Percentiles rank a stretch among this genome's conserved stretches.
Conservation (phyloP, 2,797 vertebrate genomes). For the Steatocranus sp. region DNA sequence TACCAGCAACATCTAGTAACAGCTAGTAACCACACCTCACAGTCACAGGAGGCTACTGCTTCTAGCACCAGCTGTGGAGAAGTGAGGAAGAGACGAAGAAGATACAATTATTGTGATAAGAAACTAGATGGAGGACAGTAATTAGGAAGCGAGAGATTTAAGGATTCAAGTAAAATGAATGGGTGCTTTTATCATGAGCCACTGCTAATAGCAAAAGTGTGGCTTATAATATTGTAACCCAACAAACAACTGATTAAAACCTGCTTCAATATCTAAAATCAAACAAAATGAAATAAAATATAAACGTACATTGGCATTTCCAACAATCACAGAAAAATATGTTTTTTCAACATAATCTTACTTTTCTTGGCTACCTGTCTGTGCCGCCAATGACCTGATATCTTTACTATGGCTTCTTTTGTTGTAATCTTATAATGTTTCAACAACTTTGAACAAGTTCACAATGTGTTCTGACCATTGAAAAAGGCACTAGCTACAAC, state of each 20-base stretch:
- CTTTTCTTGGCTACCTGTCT: not conserved
- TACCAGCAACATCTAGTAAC: not conserved
- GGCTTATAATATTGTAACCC: not conserved
- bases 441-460: not conserved
- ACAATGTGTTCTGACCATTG: not conserved
- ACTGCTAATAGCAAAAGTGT: not conserved
- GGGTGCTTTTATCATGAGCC: not conserved
- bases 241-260: fast-evolving
- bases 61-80: fast-evolving
- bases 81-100: fast-evolving
- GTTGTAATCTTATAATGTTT: not conserved
- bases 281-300: fast-evolving
- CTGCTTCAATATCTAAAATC: not conserved
- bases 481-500: fast-evolving
- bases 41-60: not conserved
- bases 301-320: fast-evolving
- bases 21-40: not conserved
- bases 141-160: not conserved
- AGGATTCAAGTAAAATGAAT: not conserved
- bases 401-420: fast-evolving
- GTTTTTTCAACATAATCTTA: fast-evolving
- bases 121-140: not conserved
- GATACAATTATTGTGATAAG: not conserved
- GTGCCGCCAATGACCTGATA: fast-evolving
- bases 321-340: not conserved